Evolutionary conservation across 2,888 invertebrate genomes (phyloP).

Genomic region (Acanthosepion lycidas): DNA sequence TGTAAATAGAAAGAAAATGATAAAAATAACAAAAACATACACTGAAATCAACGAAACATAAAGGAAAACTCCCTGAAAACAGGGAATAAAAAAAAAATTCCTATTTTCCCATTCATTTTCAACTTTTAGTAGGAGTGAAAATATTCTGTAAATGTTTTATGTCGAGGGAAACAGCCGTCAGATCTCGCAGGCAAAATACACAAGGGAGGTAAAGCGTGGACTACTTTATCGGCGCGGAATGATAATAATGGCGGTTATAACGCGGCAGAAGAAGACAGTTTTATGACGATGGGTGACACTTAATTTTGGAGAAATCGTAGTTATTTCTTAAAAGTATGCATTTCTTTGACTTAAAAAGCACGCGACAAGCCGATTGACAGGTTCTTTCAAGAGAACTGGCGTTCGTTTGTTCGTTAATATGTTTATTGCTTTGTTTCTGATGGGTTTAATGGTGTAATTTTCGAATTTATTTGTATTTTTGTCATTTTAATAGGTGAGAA

Average conservation of each 20-base stretch:
- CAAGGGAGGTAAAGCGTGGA: background rate
- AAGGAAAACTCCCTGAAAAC: background rate
- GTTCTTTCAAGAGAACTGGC: background rate
- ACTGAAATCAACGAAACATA: background rate
- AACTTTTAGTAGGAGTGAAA: conserved; percentile 11
- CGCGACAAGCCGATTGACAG: background rate
- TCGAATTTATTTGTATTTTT: background rate
- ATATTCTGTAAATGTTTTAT: conserved; percentile 7
- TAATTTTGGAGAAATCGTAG: conserved; percentile 18
- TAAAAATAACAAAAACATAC: too few species aligned
- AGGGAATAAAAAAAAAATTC: background rate
- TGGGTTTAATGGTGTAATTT: background rate
- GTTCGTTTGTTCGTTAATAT: background rate
- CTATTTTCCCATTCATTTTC: background rate
- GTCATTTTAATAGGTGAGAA: background rate
- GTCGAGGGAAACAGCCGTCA: background rate
- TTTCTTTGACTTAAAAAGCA: background rate
- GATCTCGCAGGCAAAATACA: background rate
- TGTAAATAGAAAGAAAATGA: too few species aligned
- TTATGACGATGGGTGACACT: conserved; percentile 14
- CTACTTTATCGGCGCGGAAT: background rate
- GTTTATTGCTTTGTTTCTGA: background rate
- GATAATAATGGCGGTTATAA: background rate
- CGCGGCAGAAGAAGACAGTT: background rate
- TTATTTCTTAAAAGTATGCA: background rate